Evolutionary conservation across 2,113 vertebrate genomes (phyloP), one percentile per base, ranked within the genome.

Genomic region (Elanus axillaris): DNA sequence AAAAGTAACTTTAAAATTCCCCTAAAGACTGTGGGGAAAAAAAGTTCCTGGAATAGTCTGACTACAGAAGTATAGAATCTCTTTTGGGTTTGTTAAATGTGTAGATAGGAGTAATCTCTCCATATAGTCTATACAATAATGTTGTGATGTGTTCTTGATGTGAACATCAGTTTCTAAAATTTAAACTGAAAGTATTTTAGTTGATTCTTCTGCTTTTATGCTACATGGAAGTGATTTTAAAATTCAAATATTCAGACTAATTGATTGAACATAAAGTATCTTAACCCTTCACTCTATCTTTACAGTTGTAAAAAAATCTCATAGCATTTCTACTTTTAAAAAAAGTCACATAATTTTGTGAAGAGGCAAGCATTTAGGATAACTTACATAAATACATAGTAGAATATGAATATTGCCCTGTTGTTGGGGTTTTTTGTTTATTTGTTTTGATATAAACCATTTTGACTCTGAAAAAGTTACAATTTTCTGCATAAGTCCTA

Each of bases 11-110:
- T 17, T 63, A 32, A 66, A 93, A 68, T 84, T 50, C 25, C 8
- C 2, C 18, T 59, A 9, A 53, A 43, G 3, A 63, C 10, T 13
- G 2, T 23, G 38, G 0, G 0, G 31, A 56, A 69, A 69, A 26
- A 25, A 9, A 3, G 2, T 17, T 47, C 8, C 34, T 43, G 23
- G 6, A 58, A 50, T 40, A 67, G 9, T 72, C 76, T 47, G 67
- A 26, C 38, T 81, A 19, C 1, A 13, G 2, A 42, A 55, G 5
- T 55, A 40, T 50, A 11, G 32, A 59, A 81, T 12, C 7, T 11
- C 7, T 43, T 52, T 3, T 42, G 6, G 3, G 56, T 79, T 75
- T 90, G 11, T 67, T 45, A 38, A 43, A 76, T 47, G 5, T 32
- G 13, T 62, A 58, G 47, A 29, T 38, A 38, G 34, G 17, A 42